phyloP scores from a whole-genome alignment of 2,113 vertebrate species.

The Pelvicachromis taeniatus region DNA sequence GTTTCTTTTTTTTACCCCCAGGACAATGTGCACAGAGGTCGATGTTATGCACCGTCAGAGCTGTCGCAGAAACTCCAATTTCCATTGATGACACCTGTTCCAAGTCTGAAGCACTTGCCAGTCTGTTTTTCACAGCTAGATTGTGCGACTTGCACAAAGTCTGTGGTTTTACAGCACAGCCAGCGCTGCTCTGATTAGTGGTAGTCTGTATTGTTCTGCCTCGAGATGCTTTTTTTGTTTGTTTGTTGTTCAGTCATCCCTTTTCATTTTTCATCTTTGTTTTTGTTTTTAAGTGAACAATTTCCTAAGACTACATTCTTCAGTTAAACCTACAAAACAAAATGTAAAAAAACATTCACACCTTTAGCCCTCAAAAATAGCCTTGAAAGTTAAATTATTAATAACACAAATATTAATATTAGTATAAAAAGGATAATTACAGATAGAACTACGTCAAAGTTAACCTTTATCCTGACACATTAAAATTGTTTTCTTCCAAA shows the following conservation, averaged over 20 bases:
- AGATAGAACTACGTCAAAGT: not conserved
- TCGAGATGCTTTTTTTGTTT: not conserved
- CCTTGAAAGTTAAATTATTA: not conserved
- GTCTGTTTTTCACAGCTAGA: not conserved
- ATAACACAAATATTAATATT: not conserved
- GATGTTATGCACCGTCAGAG: not conserved
- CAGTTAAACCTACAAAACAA: not conserved
- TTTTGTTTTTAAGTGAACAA: not conserved
- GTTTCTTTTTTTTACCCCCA: not conserved
- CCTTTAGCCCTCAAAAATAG: not conserved
- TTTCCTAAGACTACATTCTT: not conserved
- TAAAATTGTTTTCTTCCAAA: not conserved
- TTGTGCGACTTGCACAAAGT: not conserved
- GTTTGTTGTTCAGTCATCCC: not conserved
- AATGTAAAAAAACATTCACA: fast-evolving
- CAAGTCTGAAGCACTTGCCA: not conserved
- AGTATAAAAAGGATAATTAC: not conserved
- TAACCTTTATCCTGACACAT: not conserved
- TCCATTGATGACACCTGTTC: not conserved
- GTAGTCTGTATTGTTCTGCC: not conserved
- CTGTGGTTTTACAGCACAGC: not conserved
- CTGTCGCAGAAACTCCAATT: not conserved
- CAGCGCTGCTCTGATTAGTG: not conserved
- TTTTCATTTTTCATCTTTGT: too few relatives aligned
- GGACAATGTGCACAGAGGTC: not conserved